Percentiles rank a stretch among this genome's conserved stretches.
phyloP scores from a whole-genome alignment of 2,888 invertebrate species.

The Melanostoma scalare region DNA sequence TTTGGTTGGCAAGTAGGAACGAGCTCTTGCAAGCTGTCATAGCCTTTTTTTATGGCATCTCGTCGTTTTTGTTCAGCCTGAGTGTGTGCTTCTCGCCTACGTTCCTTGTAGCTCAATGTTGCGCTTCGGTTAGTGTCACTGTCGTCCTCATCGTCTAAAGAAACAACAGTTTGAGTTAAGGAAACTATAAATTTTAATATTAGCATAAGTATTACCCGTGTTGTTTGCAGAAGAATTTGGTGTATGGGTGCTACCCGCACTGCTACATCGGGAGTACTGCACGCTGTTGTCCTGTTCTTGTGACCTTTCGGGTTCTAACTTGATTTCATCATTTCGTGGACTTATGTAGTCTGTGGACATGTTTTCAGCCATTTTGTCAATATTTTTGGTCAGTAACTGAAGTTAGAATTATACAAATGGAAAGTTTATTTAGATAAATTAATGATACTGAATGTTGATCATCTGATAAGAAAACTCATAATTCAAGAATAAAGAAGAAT shows the following conservation, averaged over 20 bases:
- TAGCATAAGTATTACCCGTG: constrained; percentile 83
- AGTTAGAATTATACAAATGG: no score
- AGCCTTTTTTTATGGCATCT: constrained; percentile 98
- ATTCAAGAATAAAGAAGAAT: no score
- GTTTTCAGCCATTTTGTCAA: constrained; percentile 55
- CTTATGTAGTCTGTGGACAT: constrained; percentile 61
- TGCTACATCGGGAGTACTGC: constrained; percentile 87
- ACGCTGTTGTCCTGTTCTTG: constrained; percentile 83
- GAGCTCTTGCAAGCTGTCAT: constrained; percentile 95
- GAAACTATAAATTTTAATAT: constrained; percentile 38
- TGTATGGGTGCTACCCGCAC: constrained; percentile 90
- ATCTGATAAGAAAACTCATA: no score
- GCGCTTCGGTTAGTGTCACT: constrained; percentile 83
- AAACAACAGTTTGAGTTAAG: constrained; percentile 64
- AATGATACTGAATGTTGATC: no score
- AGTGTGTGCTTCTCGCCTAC: constrained; percentile 96
- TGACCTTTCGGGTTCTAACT: constrained; percentile 84
- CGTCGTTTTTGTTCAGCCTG: constrained; percentile 97
- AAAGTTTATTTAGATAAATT: no score
- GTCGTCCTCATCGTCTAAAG: constrained; percentile 85
- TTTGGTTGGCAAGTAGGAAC: constrained; percentile 97
- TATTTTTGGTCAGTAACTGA: no score
- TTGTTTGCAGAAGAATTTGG: constrained; percentile 91
- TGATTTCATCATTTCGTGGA: constrained; percentile 56
- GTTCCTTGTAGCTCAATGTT: constrained; percentile 93